These are phyloP conservation scores for Heliconius hermathena DNA, from an alignment of 1,140 invertebrate genomes.

Conservation along the genomic window DNA sequence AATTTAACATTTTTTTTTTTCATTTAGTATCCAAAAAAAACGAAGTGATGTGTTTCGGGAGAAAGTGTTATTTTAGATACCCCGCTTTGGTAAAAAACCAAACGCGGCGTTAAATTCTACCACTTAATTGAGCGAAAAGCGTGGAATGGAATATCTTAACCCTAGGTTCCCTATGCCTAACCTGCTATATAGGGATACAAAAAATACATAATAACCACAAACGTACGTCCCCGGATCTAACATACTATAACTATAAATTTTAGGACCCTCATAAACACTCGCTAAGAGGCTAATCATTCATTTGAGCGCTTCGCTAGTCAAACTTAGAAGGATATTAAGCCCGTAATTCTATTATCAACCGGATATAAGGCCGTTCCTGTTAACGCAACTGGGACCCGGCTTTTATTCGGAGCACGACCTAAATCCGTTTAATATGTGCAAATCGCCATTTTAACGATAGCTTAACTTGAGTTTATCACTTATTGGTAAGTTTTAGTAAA, in stretches of 20 bases:
- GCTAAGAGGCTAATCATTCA: slow-evolving; percentile 11
- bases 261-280: neutral
- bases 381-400: slow-evolving; percentile 23
- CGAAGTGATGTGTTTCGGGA: too few relatives aligned
- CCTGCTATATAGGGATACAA: neutral
- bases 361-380: slow-evolving; percentile 24
- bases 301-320: neutral
- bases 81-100: too few relatives aligned
- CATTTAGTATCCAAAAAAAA: too few relatives aligned
- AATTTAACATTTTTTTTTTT: too few relatives aligned
- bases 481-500: slow-evolving; percentile 1
- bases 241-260: neutral
- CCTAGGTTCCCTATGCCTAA: too few relatives aligned
- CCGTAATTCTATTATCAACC: slow-evolving; percentile 22
- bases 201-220: neutral
- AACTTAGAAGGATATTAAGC: slow-evolving; percentile 23
- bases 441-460: slow-evolving; percentile 31
- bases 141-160: too few relatives aligned
- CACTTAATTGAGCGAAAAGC: too few relatives aligned
- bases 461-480: slow-evolving; percentile 34
- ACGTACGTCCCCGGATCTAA: neutral
- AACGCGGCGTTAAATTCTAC: too few relatives aligned
- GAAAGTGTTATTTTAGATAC: too few relatives aligned
- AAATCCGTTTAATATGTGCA: slow-evolving; percentile 32
- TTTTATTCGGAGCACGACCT: slow-evolving; percentile 17